These are phyloP conservation scores for Diplolepis rosae DNA, from an alignment of 2,888 invertebrate genomes.

Conservation along the genomic window DNA sequence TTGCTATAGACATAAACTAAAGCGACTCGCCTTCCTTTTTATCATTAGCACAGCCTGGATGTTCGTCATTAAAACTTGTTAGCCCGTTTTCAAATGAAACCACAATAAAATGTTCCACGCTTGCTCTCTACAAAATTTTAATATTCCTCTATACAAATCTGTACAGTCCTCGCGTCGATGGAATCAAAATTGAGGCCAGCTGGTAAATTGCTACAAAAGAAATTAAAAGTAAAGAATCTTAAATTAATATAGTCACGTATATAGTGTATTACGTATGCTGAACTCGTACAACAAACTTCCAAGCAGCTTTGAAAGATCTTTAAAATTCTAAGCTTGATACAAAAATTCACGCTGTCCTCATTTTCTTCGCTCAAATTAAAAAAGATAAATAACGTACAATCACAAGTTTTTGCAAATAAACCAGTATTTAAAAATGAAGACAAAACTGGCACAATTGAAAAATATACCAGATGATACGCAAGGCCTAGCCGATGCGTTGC, in stretches of 20 bases:
- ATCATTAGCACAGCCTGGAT: constrained; percentile 48
- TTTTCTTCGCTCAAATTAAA: background rate
- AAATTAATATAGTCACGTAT: background rate
- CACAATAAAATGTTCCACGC: constrained; percentile 29
- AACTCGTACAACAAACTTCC: background rate
- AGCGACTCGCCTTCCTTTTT: too few relatives aligned
- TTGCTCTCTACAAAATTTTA: constrained; percentile 34
- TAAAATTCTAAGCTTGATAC: background rate
- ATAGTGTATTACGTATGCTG: background rate
- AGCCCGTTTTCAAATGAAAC: constrained; percentile 11
- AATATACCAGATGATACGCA: background rate
- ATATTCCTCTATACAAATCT: constrained; percentile 59
- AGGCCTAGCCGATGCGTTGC: background rate
- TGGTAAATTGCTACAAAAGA: background rate
- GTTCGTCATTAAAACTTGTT: constrained; percentile 31
- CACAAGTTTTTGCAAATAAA: constrained; percentile 4
- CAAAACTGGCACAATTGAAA: constrained; percentile 14
- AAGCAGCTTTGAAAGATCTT: background rate
- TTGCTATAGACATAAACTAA: constrained; percentile 24
- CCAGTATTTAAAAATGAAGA: constrained; percentile 17
- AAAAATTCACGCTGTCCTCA: background rate
- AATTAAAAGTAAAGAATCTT: background rate
- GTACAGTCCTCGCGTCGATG: constrained; percentile 54
- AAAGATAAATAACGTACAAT: background rate
- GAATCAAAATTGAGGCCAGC: constrained; percentile 7